A percentile compares a stretch with the other conserved stretches of the same genome.
Conservation (phyloP, 2,888 invertebrate species). For the Glyphotaelius pellucidus region DNA sequence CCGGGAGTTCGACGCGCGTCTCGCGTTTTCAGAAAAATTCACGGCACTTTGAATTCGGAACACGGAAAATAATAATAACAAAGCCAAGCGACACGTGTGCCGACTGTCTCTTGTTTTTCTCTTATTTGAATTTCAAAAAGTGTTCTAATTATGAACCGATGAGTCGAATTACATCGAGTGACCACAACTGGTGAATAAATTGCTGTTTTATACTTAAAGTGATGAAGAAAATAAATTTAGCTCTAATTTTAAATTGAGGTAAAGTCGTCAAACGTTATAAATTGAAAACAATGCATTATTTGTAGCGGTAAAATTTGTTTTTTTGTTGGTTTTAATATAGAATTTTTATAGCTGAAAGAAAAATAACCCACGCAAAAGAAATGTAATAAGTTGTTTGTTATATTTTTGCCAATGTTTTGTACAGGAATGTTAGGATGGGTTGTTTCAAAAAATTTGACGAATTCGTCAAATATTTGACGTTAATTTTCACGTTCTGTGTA, state of each 20-base stretch:
- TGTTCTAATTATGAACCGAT: conserved; percentile 18
- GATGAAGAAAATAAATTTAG: not conserved
- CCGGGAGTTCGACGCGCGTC: conserved; percentile 26
- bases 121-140: conserved; percentile 32
- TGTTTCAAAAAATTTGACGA: too few species aligned
- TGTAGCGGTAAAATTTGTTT: not conserved
- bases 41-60: not conserved
- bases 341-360: not conserved
- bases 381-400: not conserved
- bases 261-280: not conserved
- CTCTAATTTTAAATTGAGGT: not conserved
- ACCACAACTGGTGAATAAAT: not conserved
- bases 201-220: not conserved
- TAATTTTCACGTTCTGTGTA: too few species aligned
- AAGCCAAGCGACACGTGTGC: conserved; percentile 27
- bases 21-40: not conserved
- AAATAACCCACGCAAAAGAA: not conserved
- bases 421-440: too few species aligned
- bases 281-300: not conserved
- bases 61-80: conserved; percentile 11
- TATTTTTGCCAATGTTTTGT: not conserved
- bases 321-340: not conserved
- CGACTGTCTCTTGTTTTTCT: conserved; percentile 11
- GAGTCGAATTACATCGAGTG: conserved; percentile 24
- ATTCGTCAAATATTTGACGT: too few species aligned